These are phyloP conservation scores for Megaceryle torquata DNA, from an alignment of 2,113 vertebrate genomes.

Conservation along the genomic window DNA sequence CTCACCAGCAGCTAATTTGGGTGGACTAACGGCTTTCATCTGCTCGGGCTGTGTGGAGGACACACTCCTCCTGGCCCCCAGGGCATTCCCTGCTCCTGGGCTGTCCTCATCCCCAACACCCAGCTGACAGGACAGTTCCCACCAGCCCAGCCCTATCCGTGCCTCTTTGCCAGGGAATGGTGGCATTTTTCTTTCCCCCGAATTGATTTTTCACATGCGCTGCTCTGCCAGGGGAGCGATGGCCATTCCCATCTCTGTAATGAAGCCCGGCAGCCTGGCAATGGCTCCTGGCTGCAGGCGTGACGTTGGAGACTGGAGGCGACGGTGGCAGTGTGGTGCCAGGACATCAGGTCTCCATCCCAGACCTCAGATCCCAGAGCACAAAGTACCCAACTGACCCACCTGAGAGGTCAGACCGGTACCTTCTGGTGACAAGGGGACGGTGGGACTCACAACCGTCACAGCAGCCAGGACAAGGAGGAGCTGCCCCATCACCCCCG, in stretches of 20 bases:
- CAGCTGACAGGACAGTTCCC: not conserved
- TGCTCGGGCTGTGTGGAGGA: fast-evolving
- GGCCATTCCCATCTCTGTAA: not conserved
- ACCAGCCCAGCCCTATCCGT: fast-evolving
- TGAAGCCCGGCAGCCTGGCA: not conserved
- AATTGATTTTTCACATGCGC: fast-evolving
- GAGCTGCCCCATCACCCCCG: fast-evolving
- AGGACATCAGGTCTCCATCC: not conserved
- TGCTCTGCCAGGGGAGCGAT: not conserved
- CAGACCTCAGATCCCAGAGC: not conserved
- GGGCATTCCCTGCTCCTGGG: not conserved
- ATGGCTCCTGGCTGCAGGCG: not conserved
- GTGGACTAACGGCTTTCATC: not conserved
- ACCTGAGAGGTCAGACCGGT: not conserved
- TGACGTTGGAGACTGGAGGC: fast-evolving
- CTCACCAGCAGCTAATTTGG: fast-evolving
- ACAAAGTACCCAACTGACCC: not conserved
- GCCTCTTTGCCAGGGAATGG: fast-evolving
- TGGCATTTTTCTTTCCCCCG: not conserved
- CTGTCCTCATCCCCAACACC: not conserved
- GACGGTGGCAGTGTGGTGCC: fast-evolving
- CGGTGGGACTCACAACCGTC: fast-evolving
- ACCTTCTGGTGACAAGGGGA: not conserved
- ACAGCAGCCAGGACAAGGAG: not conserved
- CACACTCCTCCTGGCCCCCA: fast-evolving